Percentiles rank a stretch among this genome's conserved stretches.
Conservation (phyloP, 1,140 invertebrate species). For the Procambarus clarkii region DNA sequence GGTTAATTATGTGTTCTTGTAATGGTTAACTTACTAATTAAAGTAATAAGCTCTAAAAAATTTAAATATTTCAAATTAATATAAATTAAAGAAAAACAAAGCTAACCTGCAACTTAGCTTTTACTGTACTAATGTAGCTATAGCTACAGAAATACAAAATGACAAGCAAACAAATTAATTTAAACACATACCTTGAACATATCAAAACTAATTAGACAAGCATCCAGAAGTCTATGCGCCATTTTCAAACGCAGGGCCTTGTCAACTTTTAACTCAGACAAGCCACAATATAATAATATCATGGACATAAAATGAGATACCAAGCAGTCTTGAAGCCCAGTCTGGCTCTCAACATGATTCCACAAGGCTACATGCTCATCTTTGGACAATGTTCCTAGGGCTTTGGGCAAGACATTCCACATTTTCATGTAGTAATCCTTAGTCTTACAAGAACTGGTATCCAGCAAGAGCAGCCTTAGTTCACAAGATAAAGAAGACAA, state of each 20-base stretch:
- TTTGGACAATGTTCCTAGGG: not conserved
- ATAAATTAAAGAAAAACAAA: too few species aligned
- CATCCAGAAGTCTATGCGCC: slow-evolving; percentile 29
- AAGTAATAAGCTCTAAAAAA: too few species aligned
- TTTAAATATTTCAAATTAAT: too few species aligned
- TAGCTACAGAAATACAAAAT: not conserved
- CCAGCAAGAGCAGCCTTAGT: not conserved
- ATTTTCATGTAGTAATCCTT: slow-evolving; percentile 5
- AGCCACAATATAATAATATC: slow-evolving; percentile 18
- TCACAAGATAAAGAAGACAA: not conserved
- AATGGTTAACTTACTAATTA: too few species aligned
- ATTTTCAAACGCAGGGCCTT: slow-evolving; percentile 1
- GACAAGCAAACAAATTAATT: not conserved
- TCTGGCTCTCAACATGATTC: not conserved
- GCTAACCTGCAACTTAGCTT: too few species aligned
- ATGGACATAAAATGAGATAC: slow-evolving; percentile 27
- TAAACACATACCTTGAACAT: slow-evolving; percentile 32
- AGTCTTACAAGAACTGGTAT: not conserved
- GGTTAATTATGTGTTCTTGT: too few species aligned
- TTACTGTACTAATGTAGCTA: not conserved
- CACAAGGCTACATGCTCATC: not conserved
- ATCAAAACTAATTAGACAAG: slow-evolving; percentile 26
- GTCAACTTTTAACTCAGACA: not conserved
- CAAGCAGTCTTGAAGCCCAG: not conserved
- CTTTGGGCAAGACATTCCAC: slow-evolving; percentile 23